Base-by-base conservation (phyloP, 2,113 vertebrate species). In the Etheostoma spectabile region DNA sequence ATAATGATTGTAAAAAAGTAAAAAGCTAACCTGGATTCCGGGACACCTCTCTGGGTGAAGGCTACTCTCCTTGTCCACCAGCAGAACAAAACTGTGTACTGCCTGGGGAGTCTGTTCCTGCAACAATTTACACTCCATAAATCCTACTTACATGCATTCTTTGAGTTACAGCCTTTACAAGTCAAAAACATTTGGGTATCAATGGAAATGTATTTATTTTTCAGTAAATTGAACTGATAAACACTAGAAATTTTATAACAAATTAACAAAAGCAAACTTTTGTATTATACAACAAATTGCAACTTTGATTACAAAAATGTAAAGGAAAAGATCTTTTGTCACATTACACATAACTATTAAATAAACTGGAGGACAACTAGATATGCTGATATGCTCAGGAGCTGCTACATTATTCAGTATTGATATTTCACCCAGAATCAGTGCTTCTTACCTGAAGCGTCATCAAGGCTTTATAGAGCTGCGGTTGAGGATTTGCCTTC, bases 51-150 rank as follows among this genome's bases (percentile, higher is more conserved):
- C 95, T 5, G 95, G 94, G 2, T 79, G 94, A 5, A 84, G 0
- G 1, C 72, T 81, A 1, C 61, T 91, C 66, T 96, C 96, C 88
- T 97, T 98, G 86, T 96, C 95, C 0, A 95, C 93, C 82, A 98
- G 79, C 79, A 98, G 83, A 63, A 99, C 86, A 33, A 97, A 49
- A 27, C 79, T 83, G 3, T 93, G 91, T 51, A 97, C 86, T 62
- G 92, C 90, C 74, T 91, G 92, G 0, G 94, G 95, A 5, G 48
- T 63, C 42, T 85, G 83, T 56, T 95, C 94, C 95, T 95, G 88
- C 18, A 91, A 84, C 2, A 70, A 38, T 64, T 51, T 2, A 76
- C 76, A 77, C 14, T n/a, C 1, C 2, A 22, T 74, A 13, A 69
- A 42, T 74, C 2, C 53, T 4, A 27, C 13, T 3, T 2, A 11